A percentile compares a stretch with the other conserved stretches of the same genome.
These are phyloP conservation scores for Irena cyanogastra DNA, from an alignment of 2,113 vertebrate species.

Conservation along the genomic window DNA sequence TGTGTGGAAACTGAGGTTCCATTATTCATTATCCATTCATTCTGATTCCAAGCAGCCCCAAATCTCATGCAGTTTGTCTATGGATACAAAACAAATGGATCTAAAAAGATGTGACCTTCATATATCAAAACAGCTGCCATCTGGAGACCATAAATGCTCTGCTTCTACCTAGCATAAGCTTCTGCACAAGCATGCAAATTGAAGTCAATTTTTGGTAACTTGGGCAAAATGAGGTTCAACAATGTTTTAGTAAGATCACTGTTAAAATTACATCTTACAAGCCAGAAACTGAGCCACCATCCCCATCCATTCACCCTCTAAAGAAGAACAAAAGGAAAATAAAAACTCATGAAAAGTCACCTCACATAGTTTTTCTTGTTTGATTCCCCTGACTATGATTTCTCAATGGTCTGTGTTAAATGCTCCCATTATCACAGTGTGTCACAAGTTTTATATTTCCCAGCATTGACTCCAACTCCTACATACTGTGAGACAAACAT, in stretches of 20 bases:
- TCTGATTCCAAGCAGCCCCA: not conserved
- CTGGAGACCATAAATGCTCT: slow-evolving; percentile 5
- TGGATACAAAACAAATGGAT: not conserved
- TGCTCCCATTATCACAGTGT: not conserved
- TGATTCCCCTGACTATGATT: not conserved
- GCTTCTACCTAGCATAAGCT: not conserved
- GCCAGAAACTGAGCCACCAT: not conserved
- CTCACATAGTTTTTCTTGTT: not conserved
- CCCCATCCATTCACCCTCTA: not conserved
- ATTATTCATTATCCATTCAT: not conserved
- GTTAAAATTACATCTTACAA: not conserved
- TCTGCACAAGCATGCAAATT: slow-evolving; percentile 15
- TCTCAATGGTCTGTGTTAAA: not conserved
- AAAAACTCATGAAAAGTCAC: not conserved
- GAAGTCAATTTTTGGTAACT: not conserved
- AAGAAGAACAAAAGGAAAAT: not conserved
- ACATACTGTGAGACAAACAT: not conserved
- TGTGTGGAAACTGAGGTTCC: not conserved
- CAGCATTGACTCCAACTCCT: not conserved
- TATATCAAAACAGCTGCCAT: slow-evolving; percentile 25
- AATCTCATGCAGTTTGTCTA: not conserved
- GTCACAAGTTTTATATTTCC: not conserved
- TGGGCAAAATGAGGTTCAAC: fast-evolving
- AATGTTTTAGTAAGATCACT: not conserved
- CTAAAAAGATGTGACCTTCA: not conserved